Percentiles rank a stretch among this genome's conserved stretches.
Conservation (phyloP, 1,140 invertebrate species). For the Argopecten irradians region DNA sequence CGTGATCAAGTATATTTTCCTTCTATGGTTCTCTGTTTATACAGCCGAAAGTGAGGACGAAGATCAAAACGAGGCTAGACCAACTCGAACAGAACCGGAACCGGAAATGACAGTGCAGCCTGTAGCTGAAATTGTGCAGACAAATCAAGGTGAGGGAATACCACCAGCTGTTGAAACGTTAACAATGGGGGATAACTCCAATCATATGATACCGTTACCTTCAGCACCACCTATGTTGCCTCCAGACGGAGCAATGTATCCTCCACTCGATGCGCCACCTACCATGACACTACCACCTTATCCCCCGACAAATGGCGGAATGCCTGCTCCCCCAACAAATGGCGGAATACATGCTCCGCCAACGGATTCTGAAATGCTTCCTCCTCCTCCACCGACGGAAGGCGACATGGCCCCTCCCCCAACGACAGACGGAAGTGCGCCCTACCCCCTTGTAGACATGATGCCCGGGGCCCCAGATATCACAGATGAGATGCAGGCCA, state of each 20-base stretch:
- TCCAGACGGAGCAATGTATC: not conserved
- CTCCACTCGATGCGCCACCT: not conserved
- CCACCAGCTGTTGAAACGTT: not conserved
- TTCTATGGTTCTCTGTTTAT: too few species aligned
- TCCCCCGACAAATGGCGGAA: too few species aligned
- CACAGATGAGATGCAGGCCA: not conserved
- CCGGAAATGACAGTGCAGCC: not conserved
- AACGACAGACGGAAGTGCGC: not conserved
- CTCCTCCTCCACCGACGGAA: too few species aligned
- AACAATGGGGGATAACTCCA: not conserved
- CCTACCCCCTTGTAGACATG: not conserved
- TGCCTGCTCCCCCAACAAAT: too few species aligned
- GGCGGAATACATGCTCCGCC: too few species aligned
- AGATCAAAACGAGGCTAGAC: not conserved
- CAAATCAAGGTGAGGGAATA: not conserved
- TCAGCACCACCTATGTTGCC: not conserved
- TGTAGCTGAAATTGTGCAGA: not conserved
- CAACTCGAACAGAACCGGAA: not conserved
- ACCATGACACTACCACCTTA: not conserved
- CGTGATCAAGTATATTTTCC: too few species aligned
- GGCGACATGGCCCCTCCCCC: not conserved
- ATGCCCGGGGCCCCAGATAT: not conserved
- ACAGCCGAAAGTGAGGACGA: not conserved
- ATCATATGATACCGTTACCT: not conserved
- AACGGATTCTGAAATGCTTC: too few species aligned